Percentiles rank a stretch among this genome's conserved stretches.
These are phyloP conservation scores for Telenomus remus DNA, from an alignment of 1,140 invertebrate genomes.

Conservation along the genomic window DNA sequence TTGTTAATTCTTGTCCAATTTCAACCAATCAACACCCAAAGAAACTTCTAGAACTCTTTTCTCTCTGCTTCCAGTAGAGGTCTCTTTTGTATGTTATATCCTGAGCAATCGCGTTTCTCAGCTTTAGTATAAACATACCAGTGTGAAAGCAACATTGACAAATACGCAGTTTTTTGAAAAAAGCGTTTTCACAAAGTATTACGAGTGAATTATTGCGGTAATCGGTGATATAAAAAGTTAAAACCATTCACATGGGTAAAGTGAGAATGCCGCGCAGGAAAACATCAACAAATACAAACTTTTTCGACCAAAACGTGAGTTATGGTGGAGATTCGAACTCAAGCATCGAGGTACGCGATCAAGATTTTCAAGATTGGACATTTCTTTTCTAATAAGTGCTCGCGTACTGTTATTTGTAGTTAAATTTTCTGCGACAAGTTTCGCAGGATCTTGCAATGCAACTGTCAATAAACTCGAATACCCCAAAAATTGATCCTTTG, in stretches of 20 bases:
- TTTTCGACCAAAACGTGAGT: conserved; percentile 30
- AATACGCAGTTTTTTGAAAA: not conserved
- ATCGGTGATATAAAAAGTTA: conserved; percentile 6
- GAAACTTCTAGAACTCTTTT: not conserved
- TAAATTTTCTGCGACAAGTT: too few relatives aligned
- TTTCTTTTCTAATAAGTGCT: too few relatives aligned
- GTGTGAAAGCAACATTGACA: not conserved
- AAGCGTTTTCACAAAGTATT: too few relatives aligned
- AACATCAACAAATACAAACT: conserved; percentile 26
- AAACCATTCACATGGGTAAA: conserved; percentile 31
- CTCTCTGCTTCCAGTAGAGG: too few relatives aligned
- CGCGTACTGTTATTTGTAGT: too few relatives aligned
- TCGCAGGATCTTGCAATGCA: too few relatives aligned
- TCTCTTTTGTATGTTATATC: too few relatives aligned
- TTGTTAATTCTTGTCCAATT: not conserved
- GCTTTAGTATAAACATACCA: conserved; percentile 25
- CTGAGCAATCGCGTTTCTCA: too few relatives aligned
- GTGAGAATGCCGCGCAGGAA: conserved; percentile 38
- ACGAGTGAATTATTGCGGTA: too few relatives aligned
- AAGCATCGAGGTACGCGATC: conserved; percentile 22
- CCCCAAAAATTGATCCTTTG: too few relatives aligned
- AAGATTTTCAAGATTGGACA: not conserved
- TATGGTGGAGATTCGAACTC: conserved; percentile 32
- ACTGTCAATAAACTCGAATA: too few relatives aligned
- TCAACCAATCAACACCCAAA: not conserved